A percentile compares a stretch with the other conserved stretches of the same genome.
These are phyloP conservation scores for Epistrophe grossulariae DNA, from an alignment of 2,888 invertebrate genomes.

Conservation along the genomic window DNA sequence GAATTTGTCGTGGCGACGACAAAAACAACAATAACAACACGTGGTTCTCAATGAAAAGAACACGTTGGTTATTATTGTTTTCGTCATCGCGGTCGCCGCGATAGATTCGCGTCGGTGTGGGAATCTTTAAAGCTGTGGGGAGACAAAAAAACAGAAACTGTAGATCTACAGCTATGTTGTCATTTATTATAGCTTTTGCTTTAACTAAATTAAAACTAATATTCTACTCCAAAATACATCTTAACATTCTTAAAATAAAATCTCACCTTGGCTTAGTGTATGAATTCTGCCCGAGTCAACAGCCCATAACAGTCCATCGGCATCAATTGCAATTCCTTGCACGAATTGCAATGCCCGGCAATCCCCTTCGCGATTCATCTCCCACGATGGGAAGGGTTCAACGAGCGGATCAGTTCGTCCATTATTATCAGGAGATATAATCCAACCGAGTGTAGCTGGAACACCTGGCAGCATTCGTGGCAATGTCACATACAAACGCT, in stretches of 20 bases:
- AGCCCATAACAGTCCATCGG: conserved; percentile 88
- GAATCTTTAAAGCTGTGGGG: no score
- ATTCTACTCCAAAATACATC: no score
- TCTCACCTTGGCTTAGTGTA: conserved; percentile 84
- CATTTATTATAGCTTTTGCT: no score
- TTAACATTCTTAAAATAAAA: neutral
- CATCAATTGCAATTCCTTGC: conserved; percentile 90
- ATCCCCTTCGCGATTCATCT: conserved; percentile 87
- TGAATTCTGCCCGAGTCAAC: conserved; percentile 88
- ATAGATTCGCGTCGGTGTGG: no score
- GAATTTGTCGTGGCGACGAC: no score
- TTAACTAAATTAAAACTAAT: no score
- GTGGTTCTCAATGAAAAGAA: no score
- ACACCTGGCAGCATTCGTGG: conserved; percentile 89
- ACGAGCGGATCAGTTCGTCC: conserved; percentile 86
- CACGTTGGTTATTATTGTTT: no score
- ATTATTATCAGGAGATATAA: conserved; percentile 83
- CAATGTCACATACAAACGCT: conserved; percentile 88
- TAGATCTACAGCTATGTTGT: no score
- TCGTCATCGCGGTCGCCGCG: no score
- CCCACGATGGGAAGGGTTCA: conserved; percentile 90
- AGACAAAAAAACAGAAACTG: no score
- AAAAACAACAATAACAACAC: no score
- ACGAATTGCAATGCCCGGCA: conserved; percentile 90
- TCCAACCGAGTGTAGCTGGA: conserved; percentile 88